A percentile compares a stretch with the other conserved stretches of the same genome.
Evolutionary conservation across 2,113 vertebrate genomes (phyloP).

Genomic region (Scalopus aquaticus): DNA sequence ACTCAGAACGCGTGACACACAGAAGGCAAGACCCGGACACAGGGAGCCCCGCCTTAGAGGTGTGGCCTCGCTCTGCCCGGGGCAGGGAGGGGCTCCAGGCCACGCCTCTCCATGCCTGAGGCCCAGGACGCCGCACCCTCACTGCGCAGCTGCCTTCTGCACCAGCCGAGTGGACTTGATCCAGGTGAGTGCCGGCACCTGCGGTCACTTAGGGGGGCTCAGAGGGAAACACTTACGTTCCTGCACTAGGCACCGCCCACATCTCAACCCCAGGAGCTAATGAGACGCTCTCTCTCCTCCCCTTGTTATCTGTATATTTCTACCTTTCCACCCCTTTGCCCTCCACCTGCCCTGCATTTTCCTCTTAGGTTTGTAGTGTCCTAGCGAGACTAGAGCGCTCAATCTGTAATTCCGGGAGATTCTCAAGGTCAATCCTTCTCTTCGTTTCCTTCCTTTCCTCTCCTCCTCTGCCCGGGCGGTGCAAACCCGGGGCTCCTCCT

Average conservation of each 20-base stretch:
- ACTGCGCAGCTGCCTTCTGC: background rate
- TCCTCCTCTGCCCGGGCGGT: background rate
- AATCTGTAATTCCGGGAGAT: background rate
- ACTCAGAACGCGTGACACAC: no score
- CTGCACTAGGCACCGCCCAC: background rate
- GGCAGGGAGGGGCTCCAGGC: background rate
- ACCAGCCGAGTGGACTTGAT: background rate
- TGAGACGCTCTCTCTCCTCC: background rate
- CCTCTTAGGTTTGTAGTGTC: background rate
- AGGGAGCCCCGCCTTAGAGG: background rate
- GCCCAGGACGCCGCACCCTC: background rate
- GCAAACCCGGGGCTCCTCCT: background rate
- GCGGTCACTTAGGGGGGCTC: background rate
- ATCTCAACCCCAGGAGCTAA: background rate
- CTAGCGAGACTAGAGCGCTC: background rate
- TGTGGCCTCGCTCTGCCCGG: background rate
- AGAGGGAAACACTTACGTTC: no score
- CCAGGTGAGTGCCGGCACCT: constrained; percentile 46
- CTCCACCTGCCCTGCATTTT: background rate
- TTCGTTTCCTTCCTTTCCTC: background rate
- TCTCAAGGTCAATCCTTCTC: constrained; percentile 63
- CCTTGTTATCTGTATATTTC: background rate
- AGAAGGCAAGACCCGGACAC: fast-evolving
- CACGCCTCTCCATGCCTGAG: background rate
- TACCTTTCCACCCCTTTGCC: background rate